Evolutionary conservation across 2,888 invertebrate species (phyloP), one percentile per base, ranked within the genome.

Genomic region (Eupeodes latifasciatus): DNA sequence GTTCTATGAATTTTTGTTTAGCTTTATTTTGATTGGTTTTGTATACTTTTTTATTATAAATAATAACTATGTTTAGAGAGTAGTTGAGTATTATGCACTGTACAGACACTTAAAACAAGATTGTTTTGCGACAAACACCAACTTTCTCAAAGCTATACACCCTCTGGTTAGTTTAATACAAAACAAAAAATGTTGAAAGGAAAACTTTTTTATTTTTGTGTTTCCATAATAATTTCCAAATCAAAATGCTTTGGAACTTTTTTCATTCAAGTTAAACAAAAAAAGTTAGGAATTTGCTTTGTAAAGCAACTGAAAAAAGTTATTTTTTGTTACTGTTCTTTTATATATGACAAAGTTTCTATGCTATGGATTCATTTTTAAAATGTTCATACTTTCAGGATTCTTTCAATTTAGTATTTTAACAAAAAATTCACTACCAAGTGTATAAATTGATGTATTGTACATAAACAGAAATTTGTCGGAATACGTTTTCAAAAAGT

Each of bases 231-330:
- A 34, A 9, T n/a, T 10, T 10, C 4, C n/a, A 4, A 40, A n/a
- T 9, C 3, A 19, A 16, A 64, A 64, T 47, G 64, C 64, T 44
- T 64, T 64, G 64, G 47, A 64, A 47, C 11, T 40, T 40, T 16
- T 14, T 36, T 59, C 40, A 55, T 19, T 6, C 3, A 19, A 12
- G 6, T 9, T 7, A 5, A 40, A 40, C 5, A 40, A 40, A 40
- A 40, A 40, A 47, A 47, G 47, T 47, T 11, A 12, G 7, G 47
- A 47, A 47, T 47, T 4, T 12, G 47, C 11, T 47, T 11, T 47
- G 4, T 47, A 11, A 9, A 40, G 11, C 44, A 44, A 9, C 44
- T 10, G 12, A 47, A 47, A 12, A 47, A 44, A 44, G 10, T 5
- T 1, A n/a, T 5, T 1, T 44, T 44, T 44, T 44, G 1, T 10